These are phyloP conservation scores for Hipposideros larvatus DNA, from an alignment of 2,797 vertebrate species.

Conservation along the genomic window DNA sequence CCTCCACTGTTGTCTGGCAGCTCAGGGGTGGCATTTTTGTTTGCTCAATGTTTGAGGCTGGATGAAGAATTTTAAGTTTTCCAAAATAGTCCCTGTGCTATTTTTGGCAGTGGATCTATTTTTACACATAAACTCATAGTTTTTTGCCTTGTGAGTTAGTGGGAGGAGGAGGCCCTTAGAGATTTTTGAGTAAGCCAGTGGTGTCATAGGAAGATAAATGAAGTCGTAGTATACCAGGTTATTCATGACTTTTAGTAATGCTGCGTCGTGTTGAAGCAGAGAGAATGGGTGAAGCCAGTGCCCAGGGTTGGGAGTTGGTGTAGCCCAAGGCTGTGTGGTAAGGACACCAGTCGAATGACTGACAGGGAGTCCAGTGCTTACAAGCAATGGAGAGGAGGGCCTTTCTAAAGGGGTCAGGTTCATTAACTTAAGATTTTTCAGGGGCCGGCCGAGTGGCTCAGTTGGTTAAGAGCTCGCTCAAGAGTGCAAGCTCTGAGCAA, in stretches of 20 bases:
- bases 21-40: not conserved
- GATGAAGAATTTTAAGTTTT: constrained; percentile 68
- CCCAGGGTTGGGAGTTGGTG: not conserved
- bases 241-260: constrained; percentile 43
- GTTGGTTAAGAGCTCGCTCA: no score
- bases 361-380: not conserved
- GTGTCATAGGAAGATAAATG: constrained; percentile 68
- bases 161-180: constrained; percentile 62
- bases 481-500: no score
- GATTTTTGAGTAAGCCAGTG: constrained; percentile 63
- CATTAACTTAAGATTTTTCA: not conserved
- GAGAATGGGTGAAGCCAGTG: not conserved
- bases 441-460: not conserved
- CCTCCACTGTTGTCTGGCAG: not conserved
- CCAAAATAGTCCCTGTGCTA: constrained; percentile 71
- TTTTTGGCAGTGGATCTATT: constrained; percentile 76
- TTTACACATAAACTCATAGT: constrained; percentile 68
- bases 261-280: not conserved
- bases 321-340: not conserved
- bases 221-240: not conserved
- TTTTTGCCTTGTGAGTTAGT: constrained; percentile 74
- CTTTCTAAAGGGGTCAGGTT: not conserved
- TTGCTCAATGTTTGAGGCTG: constrained; percentile 48
- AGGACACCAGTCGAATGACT: not conserved
- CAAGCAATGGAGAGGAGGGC: not conserved